Conservation (phyloP, 2,888 invertebrate species). For the Melinaea menophilus region DNA sequence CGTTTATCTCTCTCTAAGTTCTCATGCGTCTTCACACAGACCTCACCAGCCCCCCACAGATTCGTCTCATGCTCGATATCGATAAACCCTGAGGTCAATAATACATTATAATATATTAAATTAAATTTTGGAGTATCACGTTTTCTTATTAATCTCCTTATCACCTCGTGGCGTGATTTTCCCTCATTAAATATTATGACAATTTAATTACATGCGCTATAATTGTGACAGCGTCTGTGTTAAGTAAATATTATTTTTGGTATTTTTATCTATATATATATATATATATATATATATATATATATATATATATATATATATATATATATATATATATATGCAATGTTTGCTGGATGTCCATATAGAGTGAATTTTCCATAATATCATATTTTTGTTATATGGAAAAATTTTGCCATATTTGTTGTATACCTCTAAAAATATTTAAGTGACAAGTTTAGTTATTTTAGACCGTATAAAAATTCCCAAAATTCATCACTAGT, state of each 20-base stretch:
- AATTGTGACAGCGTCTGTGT: not conserved
- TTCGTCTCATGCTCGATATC: conserved; percentile 65
- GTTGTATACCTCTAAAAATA: too few relatives aligned
- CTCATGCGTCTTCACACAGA: not conserved
- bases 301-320: too few relatives aligned
- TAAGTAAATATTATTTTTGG: not conserved
- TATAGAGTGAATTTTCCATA: too few relatives aligned
- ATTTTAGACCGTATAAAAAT: too few relatives aligned
- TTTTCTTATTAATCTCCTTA: not conserved
- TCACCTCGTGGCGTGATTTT: not conserved
- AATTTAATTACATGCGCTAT: not conserved
- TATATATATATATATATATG: too few relatives aligned
- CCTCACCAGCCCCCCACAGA: conserved; percentile 62
- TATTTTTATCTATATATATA: not conserved
- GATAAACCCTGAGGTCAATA: conserved; percentile 58
- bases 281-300: too few relatives aligned
- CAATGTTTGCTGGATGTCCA: too few relatives aligned
- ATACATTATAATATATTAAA: conserved; percentile 42
- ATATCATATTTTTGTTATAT: too few relatives aligned
- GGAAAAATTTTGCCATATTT: too few relatives aligned
- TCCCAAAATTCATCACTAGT: too few relatives aligned
- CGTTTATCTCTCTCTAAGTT: conserved; percentile 21
- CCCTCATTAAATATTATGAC: not conserved
- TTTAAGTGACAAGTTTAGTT: too few relatives aligned
- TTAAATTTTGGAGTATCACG: conserved; percentile 45